These are phyloP conservation scores for Nysson spinosus DNA, from an alignment of 2,888 invertebrate genomes.

Conservation along the genomic window DNA sequence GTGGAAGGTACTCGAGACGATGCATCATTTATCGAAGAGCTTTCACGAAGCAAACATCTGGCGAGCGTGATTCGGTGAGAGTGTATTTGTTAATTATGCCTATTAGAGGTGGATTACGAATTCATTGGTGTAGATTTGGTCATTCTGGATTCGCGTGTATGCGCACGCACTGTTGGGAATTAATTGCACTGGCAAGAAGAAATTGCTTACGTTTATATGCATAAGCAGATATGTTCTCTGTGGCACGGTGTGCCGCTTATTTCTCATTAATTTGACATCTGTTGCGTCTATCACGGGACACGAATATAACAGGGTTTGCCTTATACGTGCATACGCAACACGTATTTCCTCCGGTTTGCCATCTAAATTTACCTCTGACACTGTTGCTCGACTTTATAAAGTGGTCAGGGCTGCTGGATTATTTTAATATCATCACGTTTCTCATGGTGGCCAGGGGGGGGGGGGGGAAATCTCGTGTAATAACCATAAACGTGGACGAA, in stretches of 20 bases:
- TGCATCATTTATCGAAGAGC: constrained; percentile 13
- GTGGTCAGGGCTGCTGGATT: too few relatives aligned
- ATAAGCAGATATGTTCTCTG: constrained; percentile 10
- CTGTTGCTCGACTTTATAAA: too few relatives aligned
- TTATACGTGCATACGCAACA: too few relatives aligned
- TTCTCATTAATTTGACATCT: constrained; percentile 33
- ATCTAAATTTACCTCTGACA: too few relatives aligned
- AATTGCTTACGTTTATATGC: constrained; percentile 25
- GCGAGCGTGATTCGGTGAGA: background rate
- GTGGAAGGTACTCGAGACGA: background rate
- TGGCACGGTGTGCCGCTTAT: background rate
- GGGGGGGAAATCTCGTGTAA: too few relatives aligned
- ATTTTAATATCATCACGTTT: too few relatives aligned
- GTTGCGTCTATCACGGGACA: constrained; percentile 27
- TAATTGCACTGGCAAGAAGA: constrained; percentile 26
- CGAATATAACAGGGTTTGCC: too few relatives aligned
- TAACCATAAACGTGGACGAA: too few relatives aligned
- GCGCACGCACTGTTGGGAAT: background rate
- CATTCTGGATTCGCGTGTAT: constrained; percentile 10
- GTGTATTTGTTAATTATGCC: constrained; percentile 33
- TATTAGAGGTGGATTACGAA: constrained; percentile 27
- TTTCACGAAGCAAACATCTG: constrained; percentile 20
- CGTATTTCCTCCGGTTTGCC: too few relatives aligned
- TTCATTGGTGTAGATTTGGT: constrained; percentile 18
- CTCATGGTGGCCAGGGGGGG: too few relatives aligned